Conservation (phyloP, 2,888 invertebrate genomes). For the Xestia c-nigrum region DNA sequence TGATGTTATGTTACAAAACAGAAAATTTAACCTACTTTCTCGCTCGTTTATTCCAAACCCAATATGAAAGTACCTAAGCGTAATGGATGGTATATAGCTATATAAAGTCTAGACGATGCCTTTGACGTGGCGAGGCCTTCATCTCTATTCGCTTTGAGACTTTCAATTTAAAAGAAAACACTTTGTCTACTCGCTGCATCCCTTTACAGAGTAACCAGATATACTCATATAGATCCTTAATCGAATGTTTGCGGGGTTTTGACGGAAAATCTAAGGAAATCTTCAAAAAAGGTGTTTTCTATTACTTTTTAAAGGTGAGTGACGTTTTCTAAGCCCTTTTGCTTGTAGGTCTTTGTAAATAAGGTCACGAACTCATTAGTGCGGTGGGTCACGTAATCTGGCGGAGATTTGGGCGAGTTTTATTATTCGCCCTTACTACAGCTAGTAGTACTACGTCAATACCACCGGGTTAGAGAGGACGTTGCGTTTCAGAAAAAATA, state of each 20-base stretch:
- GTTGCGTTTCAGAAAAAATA: neutral
- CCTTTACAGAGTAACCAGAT: neutral
- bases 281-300: constrained; percentile 4
- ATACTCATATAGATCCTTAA: constrained; percentile 19
- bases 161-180: constrained; percentile 15
- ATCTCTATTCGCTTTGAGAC: constrained; percentile 1
- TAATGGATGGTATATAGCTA: constrained; percentile 13
- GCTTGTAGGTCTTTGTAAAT: constrained; percentile 48
- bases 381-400: constrained; percentile 68
- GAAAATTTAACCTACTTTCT: neutral
- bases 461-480: constrained; percentile 5
- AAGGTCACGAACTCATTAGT: constrained; percentile 66
- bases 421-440: constrained; percentile 56
- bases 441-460: constrained; percentile 11
- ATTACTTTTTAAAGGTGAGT: constrained; percentile 51
- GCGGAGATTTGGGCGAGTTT: constrained; percentile 68
- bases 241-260: constrained; percentile 23
- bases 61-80: constrained; percentile 3
- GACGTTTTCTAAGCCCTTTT: constrained; percentile 56
- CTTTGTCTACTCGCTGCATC: constrained; percentile 3
- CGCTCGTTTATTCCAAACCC: constrained; percentile 12
- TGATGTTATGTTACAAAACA: constrained; percentile 4
- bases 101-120: constrained; percentile 24
- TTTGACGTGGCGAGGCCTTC: constrained; percentile 20
- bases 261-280: neutral